Percentiles rank a stretch among this genome's conserved stretches.
Evolutionary conservation across 53 echinoderm and acorn worm species (phyloP).

Genomic region (Crossaster papposus): DNA sequence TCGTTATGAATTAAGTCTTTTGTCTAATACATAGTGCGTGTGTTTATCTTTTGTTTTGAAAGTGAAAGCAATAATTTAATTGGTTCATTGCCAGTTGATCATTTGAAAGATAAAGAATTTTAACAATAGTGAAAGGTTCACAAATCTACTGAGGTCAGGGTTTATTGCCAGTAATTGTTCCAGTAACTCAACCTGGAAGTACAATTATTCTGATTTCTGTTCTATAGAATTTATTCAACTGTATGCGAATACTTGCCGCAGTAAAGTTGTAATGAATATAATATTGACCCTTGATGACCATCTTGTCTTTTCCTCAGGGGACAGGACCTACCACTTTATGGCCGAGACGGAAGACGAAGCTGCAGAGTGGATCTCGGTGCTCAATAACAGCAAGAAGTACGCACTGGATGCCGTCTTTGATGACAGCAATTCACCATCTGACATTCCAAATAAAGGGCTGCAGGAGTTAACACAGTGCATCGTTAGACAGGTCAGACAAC

Average conservation of each 20-base stretch:
- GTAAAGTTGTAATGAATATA: too few relatives aligned
- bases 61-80: not conserved
- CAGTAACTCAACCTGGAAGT: too few relatives aligned
- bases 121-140: too few relatives aligned
- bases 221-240: too few relatives aligned
- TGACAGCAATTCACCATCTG: conserved; percentile 78
- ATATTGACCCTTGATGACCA: too few relatives aligned
- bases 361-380: conserved; percentile 97
- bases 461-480: conserved; percentile 98
- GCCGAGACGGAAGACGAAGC: conserved; percentile 98
- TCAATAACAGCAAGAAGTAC: conserved; percentile 98
- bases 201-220: too few relatives aligned
- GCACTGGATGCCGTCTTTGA: conserved; percentile 95
- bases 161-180: too few relatives aligned
- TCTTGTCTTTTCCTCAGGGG: conserved; percentile 64
- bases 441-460: conserved; percentile 86
- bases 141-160: too few relatives aligned
- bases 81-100: not conserved
- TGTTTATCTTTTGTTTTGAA: not conserved
- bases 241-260: too few relatives aligned
- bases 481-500: conserved; percentile 80
- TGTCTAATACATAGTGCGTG: not conserved
- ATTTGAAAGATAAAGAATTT: too few relatives aligned
- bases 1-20: not conserved
- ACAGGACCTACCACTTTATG: conserved; percentile 99